Percentiles rank a stretch among this genome's conserved stretches.
Evolutionary conservation across 2,113 vertebrate species (phyloP).

Genomic region (Galeopterus variegatus): DNA sequence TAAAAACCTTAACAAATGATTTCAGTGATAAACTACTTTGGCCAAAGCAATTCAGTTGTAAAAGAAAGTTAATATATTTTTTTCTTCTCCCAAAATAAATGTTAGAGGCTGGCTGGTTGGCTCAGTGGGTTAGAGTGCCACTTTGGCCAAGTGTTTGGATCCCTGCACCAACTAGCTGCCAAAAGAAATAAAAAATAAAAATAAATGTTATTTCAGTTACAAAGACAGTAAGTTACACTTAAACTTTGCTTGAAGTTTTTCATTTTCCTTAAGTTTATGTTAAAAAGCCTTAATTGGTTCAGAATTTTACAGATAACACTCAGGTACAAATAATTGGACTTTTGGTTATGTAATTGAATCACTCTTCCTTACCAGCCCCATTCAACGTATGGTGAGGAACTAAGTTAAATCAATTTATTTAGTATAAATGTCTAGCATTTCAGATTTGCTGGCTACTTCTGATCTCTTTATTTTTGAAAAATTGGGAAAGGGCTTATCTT

Average conservation of each 20-base stretch:
- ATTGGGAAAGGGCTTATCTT: neutral
- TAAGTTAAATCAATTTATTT: neutral
- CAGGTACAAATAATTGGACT: neutral
- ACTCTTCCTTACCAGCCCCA: neutral
- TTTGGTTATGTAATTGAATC: neutral
- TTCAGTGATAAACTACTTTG: neutral
- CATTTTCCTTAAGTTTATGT: neutral
- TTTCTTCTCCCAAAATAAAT: neutral
- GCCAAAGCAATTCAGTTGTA: neutral
- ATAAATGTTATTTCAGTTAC: neutral
- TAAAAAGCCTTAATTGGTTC: neutral
- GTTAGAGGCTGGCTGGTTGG: too few species aligned
- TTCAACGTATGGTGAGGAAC: neutral
- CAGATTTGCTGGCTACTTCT: neutral
- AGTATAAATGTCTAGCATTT: neutral
- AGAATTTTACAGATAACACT: neutral
- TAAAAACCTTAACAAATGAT: neutral
- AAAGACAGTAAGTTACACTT: neutral
- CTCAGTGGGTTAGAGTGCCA: too few species aligned
- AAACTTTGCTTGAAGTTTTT: neutral
- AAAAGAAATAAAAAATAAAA: too few species aligned
- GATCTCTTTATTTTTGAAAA: neutral
- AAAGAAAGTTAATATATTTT: neutral
- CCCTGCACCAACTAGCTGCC: too few species aligned
- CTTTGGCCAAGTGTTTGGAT: too few species aligned